Evolutionary conservation across 2,888 invertebrate species (phyloP).

Genomic region (Lasioglossum calceatum): DNA sequence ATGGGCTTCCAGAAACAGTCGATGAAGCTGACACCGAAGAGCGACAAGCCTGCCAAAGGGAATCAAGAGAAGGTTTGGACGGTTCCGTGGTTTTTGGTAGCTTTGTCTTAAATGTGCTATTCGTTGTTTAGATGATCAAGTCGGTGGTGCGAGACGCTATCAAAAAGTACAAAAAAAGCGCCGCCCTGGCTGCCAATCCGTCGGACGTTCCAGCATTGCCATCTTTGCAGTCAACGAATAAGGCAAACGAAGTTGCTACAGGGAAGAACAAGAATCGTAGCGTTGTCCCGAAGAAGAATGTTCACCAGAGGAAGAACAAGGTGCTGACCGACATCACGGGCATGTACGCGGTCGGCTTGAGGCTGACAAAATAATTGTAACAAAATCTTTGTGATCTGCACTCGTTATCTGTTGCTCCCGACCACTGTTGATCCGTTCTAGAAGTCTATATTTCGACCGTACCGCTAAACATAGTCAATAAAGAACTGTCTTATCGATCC

Average conservation of each 20-base stretch:
- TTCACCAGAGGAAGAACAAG: conserved; percentile 71
- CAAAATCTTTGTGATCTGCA: conserved; percentile 31
- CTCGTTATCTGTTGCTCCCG: conserved; percentile 47
- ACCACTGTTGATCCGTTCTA: conserved; percentile 54
- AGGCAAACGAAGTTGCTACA: conserved; percentile 47
- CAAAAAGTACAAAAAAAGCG: conserved; percentile 77
- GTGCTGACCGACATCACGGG: conserved; percentile 73
- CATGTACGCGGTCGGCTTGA: conserved; percentile 79
- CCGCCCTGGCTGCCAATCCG: conserved; percentile 40
- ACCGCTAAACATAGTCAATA: conserved; percentile 57
- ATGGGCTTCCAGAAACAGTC: conserved; percentile 75
- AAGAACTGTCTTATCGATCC: conserved; percentile 37
- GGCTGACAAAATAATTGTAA: conserved; percentile 64
- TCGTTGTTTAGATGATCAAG: conserved; percentile 69
- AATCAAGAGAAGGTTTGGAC: conserved; percentile 72
- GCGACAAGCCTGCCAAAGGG: conserved; percentile 57
- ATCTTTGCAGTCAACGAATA: conserved; percentile 52
- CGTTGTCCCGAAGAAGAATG: conserved; percentile 60
- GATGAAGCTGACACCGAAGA: conserved; percentile 56
- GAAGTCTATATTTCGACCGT: conserved; percentile 61
- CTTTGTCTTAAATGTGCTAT: too few relatives aligned
- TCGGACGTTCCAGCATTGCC: conserved; percentile 67
- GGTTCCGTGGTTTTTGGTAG: not conserved
- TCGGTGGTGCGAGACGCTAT: conserved; percentile 75
- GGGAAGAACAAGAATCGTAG: conserved; percentile 67